phyloP scores from a whole-genome alignment of 2,888 invertebrate species.

The Sphinx pinastri region DNA sequence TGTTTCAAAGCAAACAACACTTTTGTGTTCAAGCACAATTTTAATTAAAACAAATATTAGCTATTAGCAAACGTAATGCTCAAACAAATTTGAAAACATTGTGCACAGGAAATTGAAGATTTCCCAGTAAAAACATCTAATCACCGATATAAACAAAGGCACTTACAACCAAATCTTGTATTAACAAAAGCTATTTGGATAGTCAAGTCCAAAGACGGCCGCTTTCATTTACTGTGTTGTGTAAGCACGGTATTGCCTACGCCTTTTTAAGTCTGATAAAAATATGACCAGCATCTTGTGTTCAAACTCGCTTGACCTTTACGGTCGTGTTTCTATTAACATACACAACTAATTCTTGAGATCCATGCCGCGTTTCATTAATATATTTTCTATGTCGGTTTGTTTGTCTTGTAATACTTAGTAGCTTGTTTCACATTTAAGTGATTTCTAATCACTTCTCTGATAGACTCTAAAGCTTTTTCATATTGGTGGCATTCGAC shows the following conservation, averaged over 20 bases:
- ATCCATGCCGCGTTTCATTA: constrained; percentile 52
- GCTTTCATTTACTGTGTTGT: constrained; percentile 51
- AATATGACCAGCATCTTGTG: constrained; percentile 51
- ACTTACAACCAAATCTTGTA: constrained; percentile 48
- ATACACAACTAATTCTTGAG: constrained; percentile 58
- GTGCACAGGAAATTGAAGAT: constrained; percentile 53
- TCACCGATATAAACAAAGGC: constrained; percentile 52
- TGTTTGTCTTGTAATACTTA: constrained; percentile 58
- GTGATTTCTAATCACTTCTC: constrained; percentile 57
- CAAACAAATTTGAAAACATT: constrained; percentile 53
- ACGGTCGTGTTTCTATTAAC: constrained; percentile 56
- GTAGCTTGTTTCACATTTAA: constrained; percentile 53
- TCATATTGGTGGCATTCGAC: constrained; percentile 55
- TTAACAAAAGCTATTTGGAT: constrained; percentile 52
- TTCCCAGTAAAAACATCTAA: constrained; percentile 52
- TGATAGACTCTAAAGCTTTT: constrained; percentile 60
- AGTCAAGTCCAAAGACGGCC: constrained; percentile 48
- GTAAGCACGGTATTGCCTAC: constrained; percentile 51
- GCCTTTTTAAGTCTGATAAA: constrained; percentile 47
- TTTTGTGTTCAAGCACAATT: constrained; percentile 57
- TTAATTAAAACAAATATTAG: constrained; percentile 68
- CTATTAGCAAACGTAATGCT: constrained; percentile 42
- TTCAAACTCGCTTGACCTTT: constrained; percentile 59
- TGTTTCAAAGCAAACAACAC: constrained; percentile 61
- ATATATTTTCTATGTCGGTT: constrained; percentile 51